phyloP scores from a whole-genome alignment of 1,140 invertebrate genomes.

The Parapsyche elsis region DNA sequence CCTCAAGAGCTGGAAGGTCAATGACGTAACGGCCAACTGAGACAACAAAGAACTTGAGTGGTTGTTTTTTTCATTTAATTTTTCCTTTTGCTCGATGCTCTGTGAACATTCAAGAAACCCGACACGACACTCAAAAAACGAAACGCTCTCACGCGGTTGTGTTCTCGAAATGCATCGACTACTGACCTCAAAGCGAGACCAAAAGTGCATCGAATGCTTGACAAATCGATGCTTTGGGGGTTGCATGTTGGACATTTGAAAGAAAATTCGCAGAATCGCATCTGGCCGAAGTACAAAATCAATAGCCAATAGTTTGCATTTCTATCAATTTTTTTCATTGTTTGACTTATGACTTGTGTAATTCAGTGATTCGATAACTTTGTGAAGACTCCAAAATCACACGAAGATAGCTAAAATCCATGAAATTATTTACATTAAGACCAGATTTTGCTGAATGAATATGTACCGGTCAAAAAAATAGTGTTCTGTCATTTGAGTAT shows the following conservation, averaged over 20 bases:
- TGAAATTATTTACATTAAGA: too few species aligned
- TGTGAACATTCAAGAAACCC: background rate
- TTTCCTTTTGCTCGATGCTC: background rate
- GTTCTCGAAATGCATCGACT: too few species aligned
- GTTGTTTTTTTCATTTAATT: background rate
- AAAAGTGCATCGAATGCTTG: background rate
- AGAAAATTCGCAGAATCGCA: background rate
- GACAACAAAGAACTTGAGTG: constrained; percentile 9
- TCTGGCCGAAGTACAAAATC: too few species aligned
- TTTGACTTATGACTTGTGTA: too few species aligned
- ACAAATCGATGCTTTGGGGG: background rate
- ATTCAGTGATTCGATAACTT: too few species aligned
- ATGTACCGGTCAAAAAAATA: too few species aligned
- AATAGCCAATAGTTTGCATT: too few species aligned
- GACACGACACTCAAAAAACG: constrained; percentile 11
- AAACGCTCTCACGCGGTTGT: background rate
- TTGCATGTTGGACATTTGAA: background rate
- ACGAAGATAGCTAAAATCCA: too few species aligned
- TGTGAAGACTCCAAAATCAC: too few species aligned
- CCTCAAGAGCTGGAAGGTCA: constrained; percentile 20
- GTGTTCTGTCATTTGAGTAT: too few species aligned
- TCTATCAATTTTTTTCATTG: too few species aligned
- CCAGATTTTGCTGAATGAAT: too few species aligned
- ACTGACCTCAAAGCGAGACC: background rate
- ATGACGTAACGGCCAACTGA: constrained; percentile 10